These are phyloP conservation scores for Nannobrachium achirus DNA, from an alignment of 2,113 vertebrate genomes.

Conservation along the genomic window DNA sequence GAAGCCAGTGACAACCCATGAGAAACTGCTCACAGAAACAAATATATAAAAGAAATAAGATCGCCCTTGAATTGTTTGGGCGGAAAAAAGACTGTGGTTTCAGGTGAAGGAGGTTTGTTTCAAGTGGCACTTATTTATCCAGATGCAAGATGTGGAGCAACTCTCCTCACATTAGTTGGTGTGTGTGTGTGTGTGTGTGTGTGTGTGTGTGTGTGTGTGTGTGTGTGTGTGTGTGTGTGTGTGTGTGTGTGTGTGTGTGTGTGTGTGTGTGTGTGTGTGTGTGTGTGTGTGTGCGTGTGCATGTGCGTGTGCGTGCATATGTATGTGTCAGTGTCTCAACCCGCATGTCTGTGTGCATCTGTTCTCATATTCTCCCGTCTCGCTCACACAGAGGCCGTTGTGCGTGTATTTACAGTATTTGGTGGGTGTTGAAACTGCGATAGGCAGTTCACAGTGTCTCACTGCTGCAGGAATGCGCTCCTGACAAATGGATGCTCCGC, in stretches of 20 bases:
- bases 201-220: conserved; percentile 38
- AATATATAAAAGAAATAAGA: not conserved
- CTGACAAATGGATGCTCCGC: conserved; percentile 61
- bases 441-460: conserved; percentile 45
- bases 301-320: not conserved
- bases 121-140: conserved; percentile 47
- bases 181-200: not conserved
- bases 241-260: too few relatives aligned
- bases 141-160: conserved; percentile 51
- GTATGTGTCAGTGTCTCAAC: not conserved
- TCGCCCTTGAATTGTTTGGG: conserved; percentile 30
- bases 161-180: too few relatives aligned
- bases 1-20: conserved; percentile 51
- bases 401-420: conserved; percentile 57
- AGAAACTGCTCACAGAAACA: conserved; percentile 34
- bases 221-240: too few relatives aligned
- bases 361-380: conserved; percentile 40
- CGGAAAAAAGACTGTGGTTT: conserved; percentile 5
- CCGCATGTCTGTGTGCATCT: not conserved
- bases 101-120: conserved; percentile 56
- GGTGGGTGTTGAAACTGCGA: conserved; percentile 43
- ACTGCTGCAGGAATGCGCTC: conserved; percentile 46
- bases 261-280: too few relatives aligned
- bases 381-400: conserved; percentile 28
- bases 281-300: too few relatives aligned